phyloP scores from a whole-genome alignment of 2,888 invertebrate species.

The Gnatocerus cornutus region DNA sequence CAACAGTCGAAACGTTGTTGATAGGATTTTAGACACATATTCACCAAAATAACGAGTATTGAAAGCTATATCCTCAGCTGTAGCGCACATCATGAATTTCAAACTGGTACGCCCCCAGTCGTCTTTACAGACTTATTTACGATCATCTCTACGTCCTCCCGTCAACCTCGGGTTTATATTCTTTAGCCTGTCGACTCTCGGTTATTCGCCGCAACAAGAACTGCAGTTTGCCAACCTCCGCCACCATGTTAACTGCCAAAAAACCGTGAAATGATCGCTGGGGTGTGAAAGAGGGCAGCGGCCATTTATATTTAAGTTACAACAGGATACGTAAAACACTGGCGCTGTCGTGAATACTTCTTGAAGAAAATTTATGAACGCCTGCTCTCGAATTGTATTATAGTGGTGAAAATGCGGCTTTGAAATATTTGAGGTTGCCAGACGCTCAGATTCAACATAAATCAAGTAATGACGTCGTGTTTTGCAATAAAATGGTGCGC shows the following conservation, averaged over 20 bases:
- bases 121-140: slow-evolving; percentile 36
- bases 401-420: slow-evolving; percentile 40
- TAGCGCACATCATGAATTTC: slow-evolving; percentile 49
- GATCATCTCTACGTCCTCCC: slow-evolving; percentile 31
- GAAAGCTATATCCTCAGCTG: slow-evolving; percentile 50
- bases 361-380: slow-evolving; percentile 49
- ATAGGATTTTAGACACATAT: slow-evolving; percentile 52
- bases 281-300: slow-evolving; percentile 50
- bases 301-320: slow-evolving; percentile 50
- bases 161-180: slow-evolving; percentile 45
- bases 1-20: slow-evolving; percentile 38
- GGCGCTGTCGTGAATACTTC: slow-evolving; percentile 52
- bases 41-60: slow-evolving; percentile 51
- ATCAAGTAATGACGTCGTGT: slow-evolving; percentile 40
- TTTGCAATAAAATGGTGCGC: slow-evolving; percentile 29
- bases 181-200: slow-evolving; percentile 22
- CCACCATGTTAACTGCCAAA: slow-evolving; percentile 41
- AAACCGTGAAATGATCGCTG: slow-evolving; percentile 47
- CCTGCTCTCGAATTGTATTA: slow-evolving; percentile 51
- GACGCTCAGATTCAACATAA: slow-evolving; percentile 47
- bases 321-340: slow-evolving; percentile 50
- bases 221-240: slow-evolving; percentile 27
- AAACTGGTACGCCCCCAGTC: slow-evolving; percentile 41
- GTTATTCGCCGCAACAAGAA: slow-evolving; percentile 26
- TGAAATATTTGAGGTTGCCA: slow-evolving; percentile 48